Evolutionary conservation across 2,888 invertebrate species (phyloP), one percentile per base, ranked within the genome.

Genomic region (Drosophila testacea): DNA sequence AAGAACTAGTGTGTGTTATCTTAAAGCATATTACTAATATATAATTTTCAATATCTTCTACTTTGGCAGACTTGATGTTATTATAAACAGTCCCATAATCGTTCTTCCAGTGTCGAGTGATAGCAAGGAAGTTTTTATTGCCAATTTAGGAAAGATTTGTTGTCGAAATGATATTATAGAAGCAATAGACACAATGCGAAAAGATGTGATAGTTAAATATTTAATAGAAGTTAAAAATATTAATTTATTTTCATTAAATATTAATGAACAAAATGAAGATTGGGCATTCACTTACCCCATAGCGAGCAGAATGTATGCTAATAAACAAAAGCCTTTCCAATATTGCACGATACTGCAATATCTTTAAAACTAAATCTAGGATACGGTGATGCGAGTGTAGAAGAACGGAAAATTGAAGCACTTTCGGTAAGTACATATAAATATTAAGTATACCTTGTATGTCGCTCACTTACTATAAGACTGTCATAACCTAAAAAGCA

Each of bases 21-120:
- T 11, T 13, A 11, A 9, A 6, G 10, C 22, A 22, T 4, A 1
- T 16, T 13, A 41, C 5, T 13, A 30, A 30, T 41, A 39, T 28
- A 22, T 34, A 13, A 10, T 34, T 51, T 27, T 7, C 16, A 6
- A 1, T 16, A 36, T 27, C 6, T 27, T 30, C 22, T 22, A 36
- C 4, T n/a, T 6, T 77, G 81, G 9, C 56, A 92, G 95, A 65
- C 93, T 98, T 69, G 96, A 96, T 91, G 94, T 98, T 54, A 94
- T 97, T 70, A 93, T 98, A 82, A 97, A 98, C 92, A 98, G 97
- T 55, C 99, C 99, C 0, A 97, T 98, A 46, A 94, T 98, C 77
- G 96, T 98, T 65, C 93, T 98, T 59, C 98, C 98, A 0, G 94
- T 97, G 73, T 94, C 95, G 9, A 94, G 95, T 34, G 94, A 94